Base-by-base conservation (phyloP, 2,888 invertebrate genomes). In the Lycaena phlaeas region DNA sequence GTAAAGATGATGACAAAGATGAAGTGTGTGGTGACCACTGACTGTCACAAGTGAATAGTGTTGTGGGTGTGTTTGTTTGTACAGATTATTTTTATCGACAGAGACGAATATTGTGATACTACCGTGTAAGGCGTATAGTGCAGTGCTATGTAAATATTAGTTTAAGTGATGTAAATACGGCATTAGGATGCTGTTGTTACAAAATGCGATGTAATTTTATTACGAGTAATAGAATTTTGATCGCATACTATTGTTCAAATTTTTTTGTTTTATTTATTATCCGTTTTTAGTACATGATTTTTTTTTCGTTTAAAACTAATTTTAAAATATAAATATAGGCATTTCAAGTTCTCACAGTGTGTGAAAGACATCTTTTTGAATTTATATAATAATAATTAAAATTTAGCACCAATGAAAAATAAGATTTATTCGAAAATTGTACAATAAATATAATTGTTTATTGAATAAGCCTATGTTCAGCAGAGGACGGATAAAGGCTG, bases 41-140 rank as follows among this genome's bases (percentile, higher is more conserved):
- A 79, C 69, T 67, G 56, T 68, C 38, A 34, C 9, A 43, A 40
- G 45, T 26, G 44, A 39, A 59, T 61, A 67, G 64, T 69, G 64
- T 65, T 62, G 63, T 58, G 52, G 51, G 61, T 63, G 57, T 54
- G 49, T 56, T 57, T 58, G 47, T 59, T 56, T 54, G 50, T 60
- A 60, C 58, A 57, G 50, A 63, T 62, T 53, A 49, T 48, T 44
- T 45, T 53, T 55, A 67, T 81, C 82, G 82, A 68, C 53, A 81
- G 65, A 67, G 82, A 82, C 82, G 82, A 81, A 77, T 49, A 56
- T 71, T 81, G 82, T 84, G 81, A 84, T 81, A 82, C 81, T 82
- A 82, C 63, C 64, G 61, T 64, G 60, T 81, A 79, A 78, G 82
- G 58, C 65, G 58, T 56, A 55, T 60, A 71, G 70, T 70, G 64